A percentile compares a stretch with the other conserved stretches of the same genome.
These are phyloP conservation scores for Drosophila neocordata DNA, from an alignment of 1,140 invertebrate genomes.

Conservation along the genomic window DNA sequence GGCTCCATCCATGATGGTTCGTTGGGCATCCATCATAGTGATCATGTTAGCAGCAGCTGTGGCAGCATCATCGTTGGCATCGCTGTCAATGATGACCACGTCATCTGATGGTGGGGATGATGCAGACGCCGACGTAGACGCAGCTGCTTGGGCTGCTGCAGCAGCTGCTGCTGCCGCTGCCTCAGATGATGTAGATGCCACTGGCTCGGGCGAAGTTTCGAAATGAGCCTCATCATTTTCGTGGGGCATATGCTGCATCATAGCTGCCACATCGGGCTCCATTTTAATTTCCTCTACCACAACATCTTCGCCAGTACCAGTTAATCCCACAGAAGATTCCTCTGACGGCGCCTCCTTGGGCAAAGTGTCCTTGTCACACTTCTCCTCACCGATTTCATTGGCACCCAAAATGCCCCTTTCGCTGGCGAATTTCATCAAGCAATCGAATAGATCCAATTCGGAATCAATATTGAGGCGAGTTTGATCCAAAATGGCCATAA, in stretches of 20 bases:
- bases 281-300: slow-evolving; percentile 76
- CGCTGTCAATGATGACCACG: slow-evolving; percentile 74
- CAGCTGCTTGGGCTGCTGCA: background rate
- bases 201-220: slow-evolving; percentile 25
- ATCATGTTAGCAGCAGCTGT: slow-evolving; percentile 60
- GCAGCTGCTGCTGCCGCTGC: background rate
- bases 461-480: slow-evolving; percentile 88
- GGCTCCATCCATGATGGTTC: slow-evolving; percentile 64
- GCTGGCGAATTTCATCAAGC: slow-evolving; percentile 87
- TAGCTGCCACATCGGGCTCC: slow-evolving; percentile 76
- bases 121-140: slow-evolving; percentile 22
- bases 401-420: slow-evolving; percentile 77
- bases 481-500: slow-evolving; percentile 89
- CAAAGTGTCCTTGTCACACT: slow-evolving; percentile 1
- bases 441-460: slow-evolving; percentile 90
- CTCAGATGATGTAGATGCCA: slow-evolving; percentile 12
- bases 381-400: slow-evolving; percentile 14
- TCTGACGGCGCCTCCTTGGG: slow-evolving; percentile 16
- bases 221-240: slow-evolving; percentile 61
- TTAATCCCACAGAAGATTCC: background rate
- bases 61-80: slow-evolving; percentile 52
- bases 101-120: slow-evolving; percentile 43
- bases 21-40: slow-evolving; percentile 72
- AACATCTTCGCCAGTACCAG: slow-evolving; percentile 20
- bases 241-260: slow-evolving; percentile 72